Base-by-base conservation (phyloP, 2,113 vertebrate genomes). In the Neotragus moschatus region DNA sequence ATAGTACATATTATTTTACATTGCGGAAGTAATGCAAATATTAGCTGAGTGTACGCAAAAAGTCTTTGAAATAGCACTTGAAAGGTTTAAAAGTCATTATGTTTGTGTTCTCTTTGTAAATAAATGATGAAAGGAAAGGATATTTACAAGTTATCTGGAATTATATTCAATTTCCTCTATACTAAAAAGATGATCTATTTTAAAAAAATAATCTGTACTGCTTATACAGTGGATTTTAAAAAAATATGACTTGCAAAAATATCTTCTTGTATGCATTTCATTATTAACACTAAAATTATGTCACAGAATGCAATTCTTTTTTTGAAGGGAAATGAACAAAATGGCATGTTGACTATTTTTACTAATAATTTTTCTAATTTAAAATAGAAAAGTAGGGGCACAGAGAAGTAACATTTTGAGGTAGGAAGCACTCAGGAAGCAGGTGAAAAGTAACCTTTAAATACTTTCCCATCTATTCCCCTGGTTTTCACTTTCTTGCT, bases 261-360 rank as follows among this genome's bases (percentile, higher is more conserved):
- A 87, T 30, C 21, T 21, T 43, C 15, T 92, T 88, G 43, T 36
- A 15, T 63, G n/a, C 16, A 17, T 86, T 95, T 91, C 47, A 96
- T 25, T 95, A 79, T 70, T 79, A 61, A 80, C 45, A 73, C n/a
- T 43, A 86, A 94, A 97, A 92, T 95, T 82, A 81, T 61, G 21
- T 30, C 7, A 26, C 39, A 61, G 66, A 53, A 56, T n/a, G 30
- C 3, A 88, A 75, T 80, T 92, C 7, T 73, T 87, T 63, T 28
- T 73, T 61, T 26, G 7, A 85, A 85, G 19, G 11, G 9, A 87
- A 6, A 75, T 79, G 30, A 75, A 84, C 16, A 89, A 56, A 61
- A 49, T 53, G n/a, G 28, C 36, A 13, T 45, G 45, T 53, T 94
- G 53, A 79, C 14, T 88, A 13, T 7, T 90, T 94, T 77, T 81